phyloP scores from a whole-genome alignment of 2,113 vertebrate species.

The Donacobius atricapilla region DNA sequence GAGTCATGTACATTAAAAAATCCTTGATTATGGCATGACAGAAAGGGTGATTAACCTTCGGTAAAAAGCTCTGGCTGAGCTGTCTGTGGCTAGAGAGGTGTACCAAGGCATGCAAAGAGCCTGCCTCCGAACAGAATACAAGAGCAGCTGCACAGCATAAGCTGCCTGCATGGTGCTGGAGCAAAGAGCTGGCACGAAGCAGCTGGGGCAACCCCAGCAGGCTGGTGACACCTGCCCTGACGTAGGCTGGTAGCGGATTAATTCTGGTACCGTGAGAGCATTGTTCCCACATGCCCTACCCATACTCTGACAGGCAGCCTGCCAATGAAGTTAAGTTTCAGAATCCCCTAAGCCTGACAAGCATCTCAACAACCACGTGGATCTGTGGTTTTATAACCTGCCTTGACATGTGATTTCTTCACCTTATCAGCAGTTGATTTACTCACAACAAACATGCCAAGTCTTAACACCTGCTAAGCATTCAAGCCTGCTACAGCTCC shows the following conservation, averaged over 20 bases:
- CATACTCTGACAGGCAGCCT: neutral
- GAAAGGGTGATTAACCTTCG: neutral
- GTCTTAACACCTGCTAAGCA: neutral
- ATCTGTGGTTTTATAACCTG: conserved; percentile 57
- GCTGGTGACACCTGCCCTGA: neutral
- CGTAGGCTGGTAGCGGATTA: neutral
- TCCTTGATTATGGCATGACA: neutral
- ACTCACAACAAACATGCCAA: neutral
- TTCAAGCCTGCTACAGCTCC: neutral
- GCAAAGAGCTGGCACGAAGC: neutral
- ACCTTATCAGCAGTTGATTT: conserved; percentile 45
- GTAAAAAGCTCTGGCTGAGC: neutral
- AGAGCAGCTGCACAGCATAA: neutral
- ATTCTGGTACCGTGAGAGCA: neutral
- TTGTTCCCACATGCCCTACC: conserved; percentile 30
- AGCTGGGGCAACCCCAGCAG: neutral
- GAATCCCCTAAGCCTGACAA: conserved; percentile 60
- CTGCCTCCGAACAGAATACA: neutral
- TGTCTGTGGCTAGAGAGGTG: neutral
- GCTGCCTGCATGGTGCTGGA: neutral
- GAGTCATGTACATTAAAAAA: neutral
- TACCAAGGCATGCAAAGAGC: neutral
- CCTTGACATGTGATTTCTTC: conserved; percentile 55
- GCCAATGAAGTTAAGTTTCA: conserved; percentile 29
- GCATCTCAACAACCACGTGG: conserved; percentile 46